Base-by-base conservation (phyloP, 1,140 invertebrate species). In the Eumaeus atala region DNA sequence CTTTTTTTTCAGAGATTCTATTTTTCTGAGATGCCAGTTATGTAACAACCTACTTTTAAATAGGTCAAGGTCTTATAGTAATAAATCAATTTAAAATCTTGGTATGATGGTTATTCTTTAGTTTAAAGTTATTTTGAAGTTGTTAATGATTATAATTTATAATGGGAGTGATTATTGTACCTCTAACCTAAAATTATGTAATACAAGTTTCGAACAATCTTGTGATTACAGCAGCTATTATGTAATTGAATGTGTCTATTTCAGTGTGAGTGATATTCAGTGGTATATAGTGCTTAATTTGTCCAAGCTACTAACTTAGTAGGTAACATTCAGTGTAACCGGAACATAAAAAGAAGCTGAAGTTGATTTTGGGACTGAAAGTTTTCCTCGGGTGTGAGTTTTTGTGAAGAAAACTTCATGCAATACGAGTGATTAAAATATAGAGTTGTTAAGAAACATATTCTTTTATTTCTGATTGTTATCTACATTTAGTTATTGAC, bases 371-470 rank as follows among this genome's bases (percentile, higher is more conserved):
- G 57, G 59, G 50, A 63, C 50, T 48, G 37, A 34, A 59, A 54
- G 58, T 63, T 65, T 62, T 56, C 56, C 80, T 81, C 77, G 66
- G 49, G 71, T 70, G 63, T 77, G 77, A 74, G 60, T 84, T 86
- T 85, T 85, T 85, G 74, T 63, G 37, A 66, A 50, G 67, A 83
- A 84, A 85, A 86, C 75, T 70, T 81, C 77, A 77, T 66, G 59
- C 70, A 51, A 54, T 42, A 61, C 70, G 83, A 86, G 83, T 74
- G 60, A 75, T 70, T 72, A 73, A 67, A 73, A 71, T 82, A 77
- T 79, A 80, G 69, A 72, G 70, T 79, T 68, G 60, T 77, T 72
- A 68, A 74, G 72, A 70, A 64, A 66, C 49, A 59, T 49, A 52
- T 67, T 63, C 57, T 70, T 72, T 70, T 61, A 67, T 70, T 69